Evolutionary conservation across 2,797 vertebrate genomes (phyloP), one percentile per base, ranked within the genome.

Genomic region (Tauraco hartlaubi): DNA sequence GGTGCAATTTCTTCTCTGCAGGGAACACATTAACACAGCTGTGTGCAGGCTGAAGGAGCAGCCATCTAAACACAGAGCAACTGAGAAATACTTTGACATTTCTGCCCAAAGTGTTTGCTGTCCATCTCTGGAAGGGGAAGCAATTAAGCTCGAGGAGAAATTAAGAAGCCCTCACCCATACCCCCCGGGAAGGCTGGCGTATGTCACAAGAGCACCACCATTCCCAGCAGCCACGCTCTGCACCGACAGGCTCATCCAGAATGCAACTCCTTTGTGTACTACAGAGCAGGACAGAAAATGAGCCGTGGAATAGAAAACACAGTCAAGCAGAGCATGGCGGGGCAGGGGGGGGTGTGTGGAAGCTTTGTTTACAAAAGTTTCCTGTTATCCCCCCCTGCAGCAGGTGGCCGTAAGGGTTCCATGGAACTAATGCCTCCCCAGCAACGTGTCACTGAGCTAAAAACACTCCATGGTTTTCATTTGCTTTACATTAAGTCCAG

Each of bases 191-290:
- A 56, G 55, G 37, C 39, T 29, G 44, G 35, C 52, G 9, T 0
- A 0, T 4, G 22, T 5, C 66, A 48, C 52, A n/a, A 0, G 15
- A 21, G 8, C 6, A 4, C 9, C 69, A 26, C 13, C 12, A 0
- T 2, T 10, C 9, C 48, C 9, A 58, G 54, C 41, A 2, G 15
- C 1, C 3, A 9, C 20, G 3, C 12, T 39, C 44, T 43, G 22
- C 1, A 1, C 64, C 35, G 22, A 18, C 9, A 10, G n/a, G 51
- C 72, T 83, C 39, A 11, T 2, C 5, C 56, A 5, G 11, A 33
- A 19, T 6, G 9, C 69, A 31, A 2, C 5, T 28, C 55, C 35
- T 41, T 5, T 5, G 0, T 0, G 2, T 2, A 8, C n/a, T 6
- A 19, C 21, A 66, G 33, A 37, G 58, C 2, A 14, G 35, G 39